These are phyloP conservation scores for Cranoglanis bouderius DNA, from an alignment of 2,113 vertebrate species.

Conservation along the genomic window DNA sequence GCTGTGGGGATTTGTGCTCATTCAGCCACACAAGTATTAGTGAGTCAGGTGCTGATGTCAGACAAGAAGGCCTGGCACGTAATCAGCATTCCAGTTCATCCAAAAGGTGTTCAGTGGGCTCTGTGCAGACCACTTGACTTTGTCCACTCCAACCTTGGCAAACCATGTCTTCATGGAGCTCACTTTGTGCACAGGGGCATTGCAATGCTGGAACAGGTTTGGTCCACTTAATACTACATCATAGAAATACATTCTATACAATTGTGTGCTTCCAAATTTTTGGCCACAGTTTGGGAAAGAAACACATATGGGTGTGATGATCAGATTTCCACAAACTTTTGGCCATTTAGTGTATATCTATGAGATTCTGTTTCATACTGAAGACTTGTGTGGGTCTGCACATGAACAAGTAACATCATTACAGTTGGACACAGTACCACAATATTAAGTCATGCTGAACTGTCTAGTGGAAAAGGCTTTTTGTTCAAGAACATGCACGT, in stretches of 20 bases:
- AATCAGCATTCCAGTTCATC: background rate
- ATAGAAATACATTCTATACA: too few species aligned
- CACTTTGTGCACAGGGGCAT: background rate
- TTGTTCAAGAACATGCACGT: background rate
- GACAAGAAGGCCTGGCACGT: background rate
- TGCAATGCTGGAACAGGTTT: background rate
- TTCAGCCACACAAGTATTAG: background rate
- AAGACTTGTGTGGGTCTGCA: background rate
- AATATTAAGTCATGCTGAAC: background rate
- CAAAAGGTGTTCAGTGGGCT: background rate
- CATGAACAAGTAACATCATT: background rate
- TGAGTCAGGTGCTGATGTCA: background rate
- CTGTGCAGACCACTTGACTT: too few species aligned
- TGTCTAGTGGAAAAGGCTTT: background rate
- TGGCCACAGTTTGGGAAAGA: too few species aligned
- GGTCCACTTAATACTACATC: background rate
- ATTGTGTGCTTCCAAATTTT: background rate
- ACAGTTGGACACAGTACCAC: background rate
- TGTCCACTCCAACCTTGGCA: background rate
- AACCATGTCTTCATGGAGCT: background rate
- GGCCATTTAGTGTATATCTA: background rate
- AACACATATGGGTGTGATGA: background rate
- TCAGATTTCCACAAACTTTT: background rate
- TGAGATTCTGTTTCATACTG: background rate
- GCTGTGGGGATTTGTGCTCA: background rate